These are phyloP conservation scores for Galemys pyrenaicus DNA, from an alignment of 2,113 vertebrate genomes.

Conservation along the genomic window DNA sequence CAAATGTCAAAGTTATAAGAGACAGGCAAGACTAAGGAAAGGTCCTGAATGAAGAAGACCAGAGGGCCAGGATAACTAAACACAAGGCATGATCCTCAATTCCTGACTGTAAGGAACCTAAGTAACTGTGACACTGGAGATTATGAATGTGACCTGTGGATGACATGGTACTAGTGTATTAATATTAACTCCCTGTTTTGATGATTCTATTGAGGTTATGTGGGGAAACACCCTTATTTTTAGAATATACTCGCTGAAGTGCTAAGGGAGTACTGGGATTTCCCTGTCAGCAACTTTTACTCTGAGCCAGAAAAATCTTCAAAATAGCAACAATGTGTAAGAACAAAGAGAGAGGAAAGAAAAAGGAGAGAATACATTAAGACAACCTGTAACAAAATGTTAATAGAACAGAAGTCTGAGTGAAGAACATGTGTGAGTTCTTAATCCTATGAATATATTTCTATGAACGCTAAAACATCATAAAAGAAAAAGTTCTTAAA, in stretches of 20 bases:
- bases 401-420: not conserved
- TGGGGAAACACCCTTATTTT: not conserved
- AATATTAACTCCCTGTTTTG: not conserved
- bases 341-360: not conserved
- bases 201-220: not conserved
- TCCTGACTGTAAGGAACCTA: not conserved
- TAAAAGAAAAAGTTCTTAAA: not conserved
- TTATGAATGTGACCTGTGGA: not conserved
- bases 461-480: not conserved
- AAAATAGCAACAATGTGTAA: not conserved
- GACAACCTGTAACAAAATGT: not conserved
- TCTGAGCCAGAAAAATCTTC: not conserved
- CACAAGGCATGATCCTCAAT: not conserved
- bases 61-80: not conserved
- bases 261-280: not conserved
- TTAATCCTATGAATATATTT: not conserved
- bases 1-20: not conserved
- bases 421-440: not conserved
- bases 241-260: not conserved
- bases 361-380: not conserved
- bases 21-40: not conserved
- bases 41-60: not conserved
- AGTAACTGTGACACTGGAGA: not conserved
- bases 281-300: not conserved
- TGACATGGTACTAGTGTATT: accelerated